Percentiles rank a stretch among this genome's conserved stretches.
Conservation (phyloP, 1,140 invertebrate genomes). For the Zaprionus vittiger region DNA sequence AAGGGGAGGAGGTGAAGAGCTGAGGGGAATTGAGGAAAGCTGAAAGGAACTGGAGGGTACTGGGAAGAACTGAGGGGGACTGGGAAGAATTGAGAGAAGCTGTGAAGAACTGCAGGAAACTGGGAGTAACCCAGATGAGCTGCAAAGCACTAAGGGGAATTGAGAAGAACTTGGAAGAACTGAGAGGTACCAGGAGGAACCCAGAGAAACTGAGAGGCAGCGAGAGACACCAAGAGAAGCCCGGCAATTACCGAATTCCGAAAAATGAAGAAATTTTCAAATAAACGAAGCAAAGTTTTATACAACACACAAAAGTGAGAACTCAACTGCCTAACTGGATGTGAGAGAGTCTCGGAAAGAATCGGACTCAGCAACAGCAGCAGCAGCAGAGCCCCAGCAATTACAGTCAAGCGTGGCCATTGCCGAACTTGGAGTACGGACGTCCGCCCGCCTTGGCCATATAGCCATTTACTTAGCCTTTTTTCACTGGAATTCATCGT, state of each 20-base stretch:
- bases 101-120: too few relatives aligned
- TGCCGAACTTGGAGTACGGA: conserved; percentile 41
- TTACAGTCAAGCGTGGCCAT: conserved; percentile 70
- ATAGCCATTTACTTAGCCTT: conserved; percentile 69
- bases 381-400: conserved; percentile 54
- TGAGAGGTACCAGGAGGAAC: neutral
- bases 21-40: neutral
- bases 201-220: conserved; percentile 15
- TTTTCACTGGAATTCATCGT: conserved; percentile 82
- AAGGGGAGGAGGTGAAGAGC: neutral
- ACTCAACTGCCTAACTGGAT: conserved; percentile 73
- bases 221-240: conserved; percentile 33
- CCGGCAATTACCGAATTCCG: conserved; percentile 79
- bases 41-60: neutral
- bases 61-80: neutral
- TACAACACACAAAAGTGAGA: conserved; percentile 71
- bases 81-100: conserved; percentile 16
- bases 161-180: neutral
- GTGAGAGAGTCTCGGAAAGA: conserved; percentile 52
- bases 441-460: conserved; percentile 12
- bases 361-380: conserved; percentile 30
- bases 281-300: conserved; percentile 72
- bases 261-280: conserved; percentile 83
- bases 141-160: conserved; percentile 11
- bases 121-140: conserved; percentile 2